phyloP scores from a whole-genome alignment of 2,888 invertebrate genomes.

The Boloria euphrosyne region DNA sequence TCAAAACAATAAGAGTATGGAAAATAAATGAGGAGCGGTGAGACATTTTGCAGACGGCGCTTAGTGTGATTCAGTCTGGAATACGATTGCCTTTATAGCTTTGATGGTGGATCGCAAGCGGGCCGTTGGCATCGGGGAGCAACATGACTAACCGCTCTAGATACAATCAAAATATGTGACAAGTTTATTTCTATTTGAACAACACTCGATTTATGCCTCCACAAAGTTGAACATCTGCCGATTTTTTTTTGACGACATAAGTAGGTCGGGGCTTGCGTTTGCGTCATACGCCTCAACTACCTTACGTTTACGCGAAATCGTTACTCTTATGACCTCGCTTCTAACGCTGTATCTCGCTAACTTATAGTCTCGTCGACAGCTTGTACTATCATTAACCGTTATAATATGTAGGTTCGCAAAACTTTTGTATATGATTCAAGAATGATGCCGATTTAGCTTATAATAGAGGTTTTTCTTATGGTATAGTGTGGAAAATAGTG shows the following conservation, averaged over 20 bases:
- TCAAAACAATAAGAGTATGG: constrained; percentile 46
- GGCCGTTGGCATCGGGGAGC: constrained; percentile 79
- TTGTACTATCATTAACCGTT: no score
- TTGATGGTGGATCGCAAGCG: constrained; percentile 61
- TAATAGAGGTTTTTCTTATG: no score
- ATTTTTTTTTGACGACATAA: constrained; percentile 78
- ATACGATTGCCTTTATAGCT: constrained; percentile 77
- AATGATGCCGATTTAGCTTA: no score
- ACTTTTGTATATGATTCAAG: no score
- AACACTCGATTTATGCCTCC: constrained; percentile 78
- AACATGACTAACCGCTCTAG: constrained; percentile 82
- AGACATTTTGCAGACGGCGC: constrained; percentile 83
- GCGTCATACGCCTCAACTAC: constrained; percentile 67
- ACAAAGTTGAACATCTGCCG: constrained; percentile 78
- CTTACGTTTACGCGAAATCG: constrained; percentile 74
- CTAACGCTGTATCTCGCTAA: constrained; percentile 14
- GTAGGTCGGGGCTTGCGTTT: constrained; percentile 79
- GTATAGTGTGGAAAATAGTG: no score
- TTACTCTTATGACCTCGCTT: constrained; percentile 61
- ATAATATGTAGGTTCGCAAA: no score
- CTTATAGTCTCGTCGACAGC: background rate
- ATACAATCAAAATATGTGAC: constrained; percentile 83
- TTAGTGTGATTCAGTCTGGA: constrained; percentile 78
- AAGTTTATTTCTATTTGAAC: constrained; percentile 82
- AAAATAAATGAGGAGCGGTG: constrained; percentile 68